Evolutionary conservation across 2,797 vertebrate species (phyloP), one percentile per base, ranked within the genome.

Genomic region (Myioborus miniatus): DNA sequence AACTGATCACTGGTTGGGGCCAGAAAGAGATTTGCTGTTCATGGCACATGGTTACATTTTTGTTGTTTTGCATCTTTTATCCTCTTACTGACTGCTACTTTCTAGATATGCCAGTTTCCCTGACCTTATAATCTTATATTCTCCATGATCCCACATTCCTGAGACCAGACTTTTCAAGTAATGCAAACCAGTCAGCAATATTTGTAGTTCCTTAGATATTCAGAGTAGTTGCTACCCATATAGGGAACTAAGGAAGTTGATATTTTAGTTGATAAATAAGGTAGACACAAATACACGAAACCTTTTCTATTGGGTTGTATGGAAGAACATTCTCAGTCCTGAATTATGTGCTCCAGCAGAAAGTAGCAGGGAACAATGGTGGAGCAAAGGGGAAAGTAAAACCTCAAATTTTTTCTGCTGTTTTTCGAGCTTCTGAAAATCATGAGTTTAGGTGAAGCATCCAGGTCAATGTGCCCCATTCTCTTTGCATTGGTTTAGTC

Each of bases 381-480:
- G 41, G 9, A 24, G 17, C 0, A 1, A 67, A 21, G 15, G 10
- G 6, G 8, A 49, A 36, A 34, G 16, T 46, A 47, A 77, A 71
- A 49, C 11, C 6, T 56, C 8, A 11, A 20, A 8, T 7, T 65
- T 59, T 50, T 26, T 0, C 18, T 22, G 8, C 13, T 29, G 6
- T 60, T 72, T 36, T 72, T 78, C 67, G 39, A 59, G 22, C 27
- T 72, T 84, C 74, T 87, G 36, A 63, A 92, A 83, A 68, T 53
- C 43, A 24, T 11, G 30, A 29, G 8, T 86, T 81, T 24, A 72
- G 32, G 32, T 55, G 29, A 68, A 78, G 12, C 39, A 37, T 30
- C 23, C 50, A 50, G 5, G 27, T 59, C n/a, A 16, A 23, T 32
- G 22, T 39, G 10, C 14, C 24, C 21, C 16, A 12, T 88, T 90